phyloP scores from a whole-genome alignment of 1,140 invertebrate species.

The Tribolium madens region DNA sequence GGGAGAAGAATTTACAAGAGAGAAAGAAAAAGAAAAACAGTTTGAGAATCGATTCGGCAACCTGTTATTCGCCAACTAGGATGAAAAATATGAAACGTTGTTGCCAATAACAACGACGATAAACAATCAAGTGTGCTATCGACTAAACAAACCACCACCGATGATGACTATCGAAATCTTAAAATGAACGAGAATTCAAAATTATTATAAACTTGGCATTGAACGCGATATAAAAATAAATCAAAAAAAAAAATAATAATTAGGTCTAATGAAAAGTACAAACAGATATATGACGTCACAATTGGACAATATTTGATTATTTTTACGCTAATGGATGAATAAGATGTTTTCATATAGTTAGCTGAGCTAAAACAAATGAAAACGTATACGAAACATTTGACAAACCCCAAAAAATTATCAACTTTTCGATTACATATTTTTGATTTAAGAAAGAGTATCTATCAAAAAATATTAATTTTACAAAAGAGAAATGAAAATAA shows the following conservation, averaged over 20 bases:
- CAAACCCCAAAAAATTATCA: too few species aligned
- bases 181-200: not conserved
- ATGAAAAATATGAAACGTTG: constrained; percentile 15
- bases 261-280: not conserved
- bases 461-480: too few species aligned
- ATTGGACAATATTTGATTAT: constrained; percentile 1
- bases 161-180: constrained; percentile 15
- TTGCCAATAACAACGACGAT: not conserved
- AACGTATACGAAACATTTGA: too few species aligned
- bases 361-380: not conserved
- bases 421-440: too few species aligned
- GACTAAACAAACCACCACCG: constrained; percentile 27
- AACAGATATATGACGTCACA: not conserved
- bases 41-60: constrained; percentile 19
- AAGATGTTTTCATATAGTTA: constrained; percentile 13
- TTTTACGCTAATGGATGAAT: constrained; percentile 7
- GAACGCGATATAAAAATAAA: not conserved
- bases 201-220: not conserved
- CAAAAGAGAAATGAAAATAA: too few species aligned
- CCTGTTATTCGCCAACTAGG: constrained; percentile 36
- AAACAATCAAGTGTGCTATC: constrained; percentile 22
- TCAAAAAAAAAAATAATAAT: constrained; percentile 1
- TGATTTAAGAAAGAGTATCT: too few species aligned
- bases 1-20: not conserved
- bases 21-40: not conserved